Evolutionary conservation across 2,888 invertebrate species (phyloP).

Genomic region (Dryococelus australis): DNA sequence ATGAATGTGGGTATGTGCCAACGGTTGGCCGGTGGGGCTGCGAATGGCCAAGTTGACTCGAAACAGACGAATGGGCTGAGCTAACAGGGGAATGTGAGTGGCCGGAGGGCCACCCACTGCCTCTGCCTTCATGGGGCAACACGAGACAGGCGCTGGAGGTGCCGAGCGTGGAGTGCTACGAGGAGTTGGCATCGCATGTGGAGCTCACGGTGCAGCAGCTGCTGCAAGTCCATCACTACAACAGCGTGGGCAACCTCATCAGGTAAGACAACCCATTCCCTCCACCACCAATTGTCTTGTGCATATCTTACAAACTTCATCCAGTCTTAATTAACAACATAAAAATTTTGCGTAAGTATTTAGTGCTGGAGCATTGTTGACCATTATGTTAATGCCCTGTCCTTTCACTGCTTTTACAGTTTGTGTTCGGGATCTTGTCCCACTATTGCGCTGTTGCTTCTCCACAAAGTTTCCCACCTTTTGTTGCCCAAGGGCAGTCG

Average conservation of each 20-base stretch:
- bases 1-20: conserved; percentile 71
- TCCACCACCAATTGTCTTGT: too few species aligned
- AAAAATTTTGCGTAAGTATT: too few species aligned
- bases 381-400: too few species aligned
- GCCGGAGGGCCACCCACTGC: conserved; percentile 74
- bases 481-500: too few species aligned
- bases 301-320: too few species aligned
- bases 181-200: conserved; percentile 79
- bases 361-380: too few species aligned
- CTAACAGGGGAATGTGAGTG: conserved; percentile 59
- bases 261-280: conserved; percentile 54
- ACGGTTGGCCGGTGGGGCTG: conserved; percentile 90
- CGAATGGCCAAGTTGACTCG: conserved; percentile 99
- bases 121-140: conserved; percentile 77
- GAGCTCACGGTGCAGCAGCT: conserved; percentile 82
- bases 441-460: too few species aligned
- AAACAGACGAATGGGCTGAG: conserved; percentile 60
- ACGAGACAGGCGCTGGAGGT: conserved; percentile 42
- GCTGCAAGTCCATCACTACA: conserved; percentile 86
- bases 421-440: too few species aligned
- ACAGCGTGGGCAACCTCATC: conserved; percentile 87
- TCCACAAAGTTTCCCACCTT: too few species aligned
- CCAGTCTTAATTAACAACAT: too few species aligned
- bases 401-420: too few species aligned
- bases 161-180: conserved; percentile 70